Evolutionary conservation across 2,888 invertebrate species (phyloP), one percentile per base, ranked within the genome.

Genomic region (Drosophila paramelanica): DNA sequence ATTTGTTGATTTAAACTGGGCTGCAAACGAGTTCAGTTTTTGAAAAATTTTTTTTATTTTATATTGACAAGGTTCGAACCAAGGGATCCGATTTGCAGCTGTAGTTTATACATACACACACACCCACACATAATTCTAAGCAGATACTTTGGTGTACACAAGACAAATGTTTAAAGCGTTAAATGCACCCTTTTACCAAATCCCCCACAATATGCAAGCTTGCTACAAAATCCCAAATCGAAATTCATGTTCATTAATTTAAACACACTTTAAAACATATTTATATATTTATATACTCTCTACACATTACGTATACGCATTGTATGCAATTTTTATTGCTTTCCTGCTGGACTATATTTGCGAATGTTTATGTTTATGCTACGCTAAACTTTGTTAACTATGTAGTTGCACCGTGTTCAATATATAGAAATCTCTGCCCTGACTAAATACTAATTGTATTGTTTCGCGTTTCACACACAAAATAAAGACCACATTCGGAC

Each of bases 401-500:
- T 41, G 66, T 73, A 67, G 67, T 47, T 79, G 71, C 67, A 64
- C 50, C n/a, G 14, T 57, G 49, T 11, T 10, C 25, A 5, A 8
- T 11, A 7, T 25, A 7, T 8, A 5, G 20, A 7, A 8, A 14
- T 38, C 2, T 14, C 20, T 38, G 8, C 7, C 10, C 4, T 14
- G 8, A 25, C 51, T 62, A 14, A 55, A 79, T 78, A 87, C 85
- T 87, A 82, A 83, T 87, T 87, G n/a, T 17, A n/a, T 36, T 57
- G 55, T 78, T 69, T 82, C 47, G 33, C 81, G 66, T 73, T 50
- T 73, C 79, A 51, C 43, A 36, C 53, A 17, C 42, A 58, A 41
- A 50, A 1, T 52, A 53, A 77, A 92, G 93, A 96, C 96, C 39
- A 95, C 96, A 2, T 97, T 96, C 83, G 97, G 97, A 27, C 94